Evolutionary conservation across 1,140 invertebrate genomes (phyloP).

Genomic region (Micrasema longulum): DNA sequence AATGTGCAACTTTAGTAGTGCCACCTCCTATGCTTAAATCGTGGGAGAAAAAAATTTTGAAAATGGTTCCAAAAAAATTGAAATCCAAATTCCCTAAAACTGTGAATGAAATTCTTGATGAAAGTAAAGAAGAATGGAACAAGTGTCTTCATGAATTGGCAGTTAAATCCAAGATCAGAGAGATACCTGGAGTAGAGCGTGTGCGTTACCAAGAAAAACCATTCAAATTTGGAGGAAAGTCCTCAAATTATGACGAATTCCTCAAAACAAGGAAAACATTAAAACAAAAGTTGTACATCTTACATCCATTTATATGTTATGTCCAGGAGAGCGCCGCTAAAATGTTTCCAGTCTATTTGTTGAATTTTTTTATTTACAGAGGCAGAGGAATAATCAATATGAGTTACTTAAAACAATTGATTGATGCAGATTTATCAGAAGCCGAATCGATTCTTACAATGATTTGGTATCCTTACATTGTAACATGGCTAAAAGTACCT

Average conservation of each 20-base stretch:
- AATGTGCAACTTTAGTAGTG: slow-evolving; percentile 61
- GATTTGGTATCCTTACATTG: slow-evolving; percentile 63
- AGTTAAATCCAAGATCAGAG: slow-evolving; percentile 65
- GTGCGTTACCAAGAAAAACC: slow-evolving; percentile 63
- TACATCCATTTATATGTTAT: slow-evolving; percentile 73
- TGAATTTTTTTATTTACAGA: slow-evolving; percentile 69
- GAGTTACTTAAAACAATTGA: slow-evolving; percentile 62
- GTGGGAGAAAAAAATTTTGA: slow-evolving; percentile 67
- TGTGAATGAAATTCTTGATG: slow-evolving; percentile 64
- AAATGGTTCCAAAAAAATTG: slow-evolving; percentile 62
- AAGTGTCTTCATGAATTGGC: slow-evolving; percentile 65
- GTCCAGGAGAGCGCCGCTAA: slow-evolving; percentile 69
- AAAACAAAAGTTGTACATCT: slow-evolving; percentile 67
- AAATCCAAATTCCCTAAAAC: slow-evolving; percentile 60
- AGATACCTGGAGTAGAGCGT: slow-evolving; percentile 61
- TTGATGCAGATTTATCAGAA: slow-evolving; percentile 64
- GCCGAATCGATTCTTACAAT: slow-evolving; percentile 64
- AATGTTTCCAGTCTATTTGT: slow-evolving; percentile 68
- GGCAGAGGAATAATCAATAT: slow-evolving; percentile 62
- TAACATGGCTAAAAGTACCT: slow-evolving; percentile 64
- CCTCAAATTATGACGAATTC: slow-evolving; percentile 70
- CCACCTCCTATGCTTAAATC: slow-evolving; percentile 63
- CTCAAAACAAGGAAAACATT: slow-evolving; percentile 69
- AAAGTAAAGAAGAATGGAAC: slow-evolving; percentile 66
- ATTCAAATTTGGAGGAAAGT: slow-evolving; percentile 71